Evolutionary conservation across 2,888 invertebrate species (phyloP).

Genomic region (Halictus quadricinctus): DNA sequence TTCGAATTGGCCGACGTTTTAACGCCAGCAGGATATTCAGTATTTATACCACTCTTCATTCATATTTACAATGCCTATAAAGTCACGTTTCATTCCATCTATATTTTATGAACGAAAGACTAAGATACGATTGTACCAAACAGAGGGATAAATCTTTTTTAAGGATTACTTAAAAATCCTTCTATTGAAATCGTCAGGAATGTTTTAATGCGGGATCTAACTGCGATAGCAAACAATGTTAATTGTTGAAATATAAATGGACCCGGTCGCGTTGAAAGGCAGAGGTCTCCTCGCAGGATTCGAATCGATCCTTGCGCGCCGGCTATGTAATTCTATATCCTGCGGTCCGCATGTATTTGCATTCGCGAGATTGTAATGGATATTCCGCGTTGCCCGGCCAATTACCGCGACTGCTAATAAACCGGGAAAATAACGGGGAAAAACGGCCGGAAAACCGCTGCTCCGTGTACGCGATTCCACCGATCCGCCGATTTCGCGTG

Average conservation of each 20-base stretch:
- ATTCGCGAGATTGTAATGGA: constrained; percentile 51
- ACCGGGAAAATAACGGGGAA: constrained; percentile 51
- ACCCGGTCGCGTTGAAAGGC: neutral
- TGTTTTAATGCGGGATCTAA: neutral
- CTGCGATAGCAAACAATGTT: neutral
- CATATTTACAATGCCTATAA: neutral
- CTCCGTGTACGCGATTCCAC: neutral
- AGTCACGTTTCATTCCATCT: neutral
- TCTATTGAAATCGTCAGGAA: neutral
- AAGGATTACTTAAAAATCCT: neutral
- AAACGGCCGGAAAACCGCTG: constrained; percentile 39
- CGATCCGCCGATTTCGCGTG: constrained; percentile 48
- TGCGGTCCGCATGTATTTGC: constrained; percentile 43
- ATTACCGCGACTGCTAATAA: constrained; percentile 55
- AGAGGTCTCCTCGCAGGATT: neutral
- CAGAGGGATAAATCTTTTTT: neutral
- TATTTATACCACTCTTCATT: too few species aligned
- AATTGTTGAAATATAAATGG: neutral
- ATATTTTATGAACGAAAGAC: neutral
- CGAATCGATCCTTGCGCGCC: constrained; percentile 16
- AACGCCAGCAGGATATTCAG: too few species aligned
- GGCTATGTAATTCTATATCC: constrained; percentile 33
- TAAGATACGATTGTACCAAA: neutral
- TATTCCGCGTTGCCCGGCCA: constrained; percentile 55
- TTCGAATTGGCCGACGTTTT: too few species aligned